Evolutionary conservation across 2,113 vertebrate genomes (phyloP), one percentile per base, ranked within the genome.

Genomic region (Platysternon megacephalum): DNA sequence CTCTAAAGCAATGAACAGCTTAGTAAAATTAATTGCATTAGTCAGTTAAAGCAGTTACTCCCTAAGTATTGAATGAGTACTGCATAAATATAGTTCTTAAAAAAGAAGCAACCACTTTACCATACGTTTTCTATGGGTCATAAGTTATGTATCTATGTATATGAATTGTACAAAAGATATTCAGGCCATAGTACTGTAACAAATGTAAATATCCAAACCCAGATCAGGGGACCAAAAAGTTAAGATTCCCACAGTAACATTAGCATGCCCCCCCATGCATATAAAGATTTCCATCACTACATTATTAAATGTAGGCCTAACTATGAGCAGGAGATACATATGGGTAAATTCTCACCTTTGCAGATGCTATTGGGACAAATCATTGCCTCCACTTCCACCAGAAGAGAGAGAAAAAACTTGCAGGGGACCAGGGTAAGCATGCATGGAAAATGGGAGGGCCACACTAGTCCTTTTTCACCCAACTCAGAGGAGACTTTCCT

Each of bases 11-110:
- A 55, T 16, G 48, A 96, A 13, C 72, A 85, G 61, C 82, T 94
- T 79, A 94, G 94, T 52, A 80, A 52, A 91, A 94, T 94, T 87
- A 94, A 94, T 48, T 28, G 28, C 22, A 46, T 84, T 32, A 90
- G 88, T 32, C 86, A 79, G 46, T 24, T 89, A 17, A 81, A 90
- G 92, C 55, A 76, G 42, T 35, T 13, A 5, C 58, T 22, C 24
- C 3, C 58, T 80, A 68, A 58, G 32, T 42, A 39, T 2, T 28
- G 13, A 79, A n/a, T 2, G 44, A 87, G 78, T 10, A 9, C 28
- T 21, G 58, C 11, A 1, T 9, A 39, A 84, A 87, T 7, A 19
- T 24, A 85, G 32, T 13, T 9, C 12, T 85, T 68, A 21, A 46
- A 52, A 42, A n/a, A 48, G 46, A 7, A 84, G 65, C 49, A 19